Conservation (phyloP, 2,888 invertebrate species). For the Microdon myrmicae region DNA sequence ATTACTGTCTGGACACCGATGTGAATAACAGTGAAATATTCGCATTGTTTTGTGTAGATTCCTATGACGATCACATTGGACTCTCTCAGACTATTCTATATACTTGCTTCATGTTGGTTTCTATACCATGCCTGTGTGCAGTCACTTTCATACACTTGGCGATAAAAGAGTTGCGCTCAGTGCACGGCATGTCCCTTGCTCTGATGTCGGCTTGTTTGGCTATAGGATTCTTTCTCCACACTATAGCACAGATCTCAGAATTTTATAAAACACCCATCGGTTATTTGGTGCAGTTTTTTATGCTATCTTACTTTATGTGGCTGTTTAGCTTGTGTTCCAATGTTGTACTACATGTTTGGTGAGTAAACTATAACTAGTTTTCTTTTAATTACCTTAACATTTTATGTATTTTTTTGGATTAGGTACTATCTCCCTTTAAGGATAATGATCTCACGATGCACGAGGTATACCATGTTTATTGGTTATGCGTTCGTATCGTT, state of each 20-base stretch:
- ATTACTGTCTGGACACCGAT: constrained; percentile 64
- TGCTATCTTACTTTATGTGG: constrained; percentile 65
- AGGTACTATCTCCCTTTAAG: constrained; percentile 61
- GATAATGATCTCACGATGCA: constrained; percentile 54
- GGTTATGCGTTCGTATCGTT: constrained; percentile 58
- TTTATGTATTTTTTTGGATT: constrained; percentile 9
- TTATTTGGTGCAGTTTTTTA: constrained; percentile 64
- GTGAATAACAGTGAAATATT: constrained; percentile 58
- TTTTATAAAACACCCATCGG: constrained; percentile 58
- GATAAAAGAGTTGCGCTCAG: constrained; percentile 58
- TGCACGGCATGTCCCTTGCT: constrained; percentile 64
- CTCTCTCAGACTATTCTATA: constrained; percentile 58
- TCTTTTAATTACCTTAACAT: background rate
- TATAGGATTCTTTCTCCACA: constrained; percentile 61
- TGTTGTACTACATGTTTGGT: constrained; percentile 63
- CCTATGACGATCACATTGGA: constrained; percentile 59
- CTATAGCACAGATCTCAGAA: constrained; percentile 61
- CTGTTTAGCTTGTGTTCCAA: constrained; percentile 62
- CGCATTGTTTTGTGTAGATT: constrained; percentile 63
- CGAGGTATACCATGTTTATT: constrained; percentile 56
- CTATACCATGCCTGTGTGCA: constrained; percentile 62
- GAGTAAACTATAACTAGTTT: constrained; percentile 32
- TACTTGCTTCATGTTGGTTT: constrained; percentile 62
- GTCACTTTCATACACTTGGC: constrained; percentile 61
- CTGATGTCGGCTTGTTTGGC: constrained; percentile 62